phyloP scores from a whole-genome alignment of 2,888 invertebrate species.

The Alloscopus bannaensis region DNA sequence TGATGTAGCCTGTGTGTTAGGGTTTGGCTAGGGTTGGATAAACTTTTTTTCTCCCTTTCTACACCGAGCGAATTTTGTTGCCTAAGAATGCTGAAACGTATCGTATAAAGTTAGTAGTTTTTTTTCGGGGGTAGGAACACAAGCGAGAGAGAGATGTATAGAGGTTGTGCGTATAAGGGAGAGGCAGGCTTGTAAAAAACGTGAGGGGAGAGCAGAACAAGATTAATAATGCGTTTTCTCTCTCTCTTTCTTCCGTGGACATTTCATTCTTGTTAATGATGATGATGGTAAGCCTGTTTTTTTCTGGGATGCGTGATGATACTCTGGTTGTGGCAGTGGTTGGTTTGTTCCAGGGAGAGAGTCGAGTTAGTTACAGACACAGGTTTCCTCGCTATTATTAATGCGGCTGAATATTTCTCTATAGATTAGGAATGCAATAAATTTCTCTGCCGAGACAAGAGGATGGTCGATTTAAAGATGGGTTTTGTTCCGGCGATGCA shows the following conservation, averaged over 20 bases:
- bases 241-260: neutral
- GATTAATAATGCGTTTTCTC: slow-evolving; percentile 3
- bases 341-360: neutral
- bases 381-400: no score
- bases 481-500: no score
- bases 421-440: slow-evolving; percentile 11
- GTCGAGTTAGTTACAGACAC: neutral
- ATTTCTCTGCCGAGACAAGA: neutral
- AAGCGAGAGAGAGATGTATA: neutral
- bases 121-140: no score
- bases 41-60: neutral
- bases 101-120: no score
- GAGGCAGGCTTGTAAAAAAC: neutral
- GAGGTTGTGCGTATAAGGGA: neutral
- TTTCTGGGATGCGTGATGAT: neutral
- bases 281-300: no score
- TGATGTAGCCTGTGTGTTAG: slow-evolving; percentile 17
- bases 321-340: neutral
- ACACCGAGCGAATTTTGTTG: neutral
- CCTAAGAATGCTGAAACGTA: neutral
- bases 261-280: neutral
- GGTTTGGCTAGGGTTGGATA: slow-evolving; percentile 14
- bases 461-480: slow-evolving; percentile 17
- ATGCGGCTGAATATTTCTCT: slow-evolving; percentile 9
- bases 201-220: neutral